Percentiles rank a stretch among this genome's conserved stretches.
Evolutionary conservation across 2,113 vertebrate genomes (phyloP).

Genomic region (Alethe castanea): DNA sequence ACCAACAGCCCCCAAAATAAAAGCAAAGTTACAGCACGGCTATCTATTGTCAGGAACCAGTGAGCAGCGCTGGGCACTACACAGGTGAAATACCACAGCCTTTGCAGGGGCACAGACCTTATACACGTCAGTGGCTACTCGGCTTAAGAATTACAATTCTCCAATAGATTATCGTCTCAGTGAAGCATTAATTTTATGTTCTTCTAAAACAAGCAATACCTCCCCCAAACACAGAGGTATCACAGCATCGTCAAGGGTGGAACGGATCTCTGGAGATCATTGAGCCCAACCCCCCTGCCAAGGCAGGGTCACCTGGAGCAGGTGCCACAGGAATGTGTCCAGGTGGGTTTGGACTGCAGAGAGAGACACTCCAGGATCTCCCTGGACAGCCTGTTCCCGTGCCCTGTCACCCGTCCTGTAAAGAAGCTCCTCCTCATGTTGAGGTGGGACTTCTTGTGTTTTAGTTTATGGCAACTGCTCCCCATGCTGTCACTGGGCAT

Average conservation of each 20-base stretch:
- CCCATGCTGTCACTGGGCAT: not conserved
- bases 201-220: accelerated
- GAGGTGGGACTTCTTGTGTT: not conserved
- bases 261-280: not conserved
- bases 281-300: accelerated
- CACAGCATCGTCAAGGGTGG: not conserved
- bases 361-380: not conserved
- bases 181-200: not conserved
- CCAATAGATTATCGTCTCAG: not conserved
- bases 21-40: accelerated
- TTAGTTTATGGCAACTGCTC: not conserved
- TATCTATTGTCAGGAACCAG: accelerated
- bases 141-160: not conserved
- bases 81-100: not conserved
- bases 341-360: too few species aligned
- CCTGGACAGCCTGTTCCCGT: not conserved
- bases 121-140: accelerated
- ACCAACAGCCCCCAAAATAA: accelerated
- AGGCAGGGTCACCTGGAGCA: not conserved
- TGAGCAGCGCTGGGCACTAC: accelerated
- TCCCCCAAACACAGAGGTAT: not conserved
- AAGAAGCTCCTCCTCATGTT: not conserved
- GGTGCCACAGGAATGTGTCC: too few species aligned
- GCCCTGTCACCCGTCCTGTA: not conserved
- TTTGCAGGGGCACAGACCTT: accelerated